Conservation (phyloP, 2,888 invertebrate genomes). For the Seladonia tumulorum region DNA sequence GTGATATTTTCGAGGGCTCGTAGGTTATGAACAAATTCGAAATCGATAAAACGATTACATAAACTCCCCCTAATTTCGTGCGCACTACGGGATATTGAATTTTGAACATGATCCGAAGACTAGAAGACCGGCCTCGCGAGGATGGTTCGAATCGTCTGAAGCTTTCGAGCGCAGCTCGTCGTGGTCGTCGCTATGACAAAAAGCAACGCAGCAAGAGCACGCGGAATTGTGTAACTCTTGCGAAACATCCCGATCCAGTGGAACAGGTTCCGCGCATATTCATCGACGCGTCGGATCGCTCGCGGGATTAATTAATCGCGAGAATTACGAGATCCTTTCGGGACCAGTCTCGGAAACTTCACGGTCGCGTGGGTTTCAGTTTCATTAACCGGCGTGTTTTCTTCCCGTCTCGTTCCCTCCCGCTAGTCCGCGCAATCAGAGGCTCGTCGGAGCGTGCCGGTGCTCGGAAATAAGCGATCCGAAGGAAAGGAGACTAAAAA, state of each 20-base stretch:
- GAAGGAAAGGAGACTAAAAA: not conserved
- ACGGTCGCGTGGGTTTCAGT: slow-evolving; percentile 12
- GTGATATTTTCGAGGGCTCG: too few relatives aligned
- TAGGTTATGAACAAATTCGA: too few relatives aligned
- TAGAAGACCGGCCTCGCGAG: not conserved
- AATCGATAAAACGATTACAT: too few relatives aligned
- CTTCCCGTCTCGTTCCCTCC: not conserved
- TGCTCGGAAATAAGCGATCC: not conserved
- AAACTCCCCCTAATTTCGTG: too few relatives aligned
- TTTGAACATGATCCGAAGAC: too few relatives aligned
- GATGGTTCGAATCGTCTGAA: not conserved
- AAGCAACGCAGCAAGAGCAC: not conserved
- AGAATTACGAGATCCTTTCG: slow-evolving; percentile 13
- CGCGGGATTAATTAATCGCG: slow-evolving; percentile 33
- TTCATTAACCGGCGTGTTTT: slow-evolving; percentile 9
- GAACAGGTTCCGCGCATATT: slow-evolving; percentile 40
- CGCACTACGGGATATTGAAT: too few relatives aligned
- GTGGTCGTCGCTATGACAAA: not conserved
- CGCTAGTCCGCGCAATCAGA: not conserved
- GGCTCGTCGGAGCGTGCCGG: not conserved
- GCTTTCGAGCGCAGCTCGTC: not conserved
- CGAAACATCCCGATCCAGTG: slow-evolving; percentile 33
- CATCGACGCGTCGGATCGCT: slow-evolving; percentile 14
- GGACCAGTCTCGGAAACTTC: slow-evolving; percentile 4
- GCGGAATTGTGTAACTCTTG: slow-evolving; percentile 41